phyloP scores from a whole-genome alignment of 2,888 invertebrate species.

The Lycocerus yunnanus region DNA sequence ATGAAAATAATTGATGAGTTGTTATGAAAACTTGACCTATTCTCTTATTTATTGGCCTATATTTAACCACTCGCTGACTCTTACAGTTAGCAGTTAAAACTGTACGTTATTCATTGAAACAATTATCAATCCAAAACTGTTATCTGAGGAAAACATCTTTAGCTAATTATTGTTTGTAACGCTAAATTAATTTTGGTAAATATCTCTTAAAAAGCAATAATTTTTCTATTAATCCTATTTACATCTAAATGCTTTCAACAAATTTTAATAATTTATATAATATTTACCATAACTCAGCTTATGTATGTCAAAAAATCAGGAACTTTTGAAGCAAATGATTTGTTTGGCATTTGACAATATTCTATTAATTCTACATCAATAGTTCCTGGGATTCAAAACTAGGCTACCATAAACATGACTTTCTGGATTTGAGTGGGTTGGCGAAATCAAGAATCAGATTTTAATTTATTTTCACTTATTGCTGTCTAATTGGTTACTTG shows the following conservation, averaged over 20 bases:
- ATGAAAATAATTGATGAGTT: neutral
- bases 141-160: neutral
- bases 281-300: neutral
- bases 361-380: no score
- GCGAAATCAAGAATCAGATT: no score
- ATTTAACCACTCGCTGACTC: neutral
- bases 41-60: neutral
- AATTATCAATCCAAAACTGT: neutral
- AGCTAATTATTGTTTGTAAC: neutral
- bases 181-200: neutral
- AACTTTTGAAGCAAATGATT: no score
- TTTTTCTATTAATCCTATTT: neutral
- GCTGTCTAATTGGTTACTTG: no score
- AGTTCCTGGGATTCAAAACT: no score
- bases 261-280: neutral
- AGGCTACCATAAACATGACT: no score
- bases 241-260: no score
- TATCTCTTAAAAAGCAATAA: neutral
- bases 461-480: no score
- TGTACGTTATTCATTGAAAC: neutral
- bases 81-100: neutral
- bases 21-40: neutral
- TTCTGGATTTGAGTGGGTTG: no score
- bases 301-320: neutral
- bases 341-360: no score